A percentile compares a stretch with the other conserved stretches of the same genome.
phyloP scores from a whole-genome alignment of 2,797 vertebrate species.

The Typhlichthys eigenmanni region DNA sequence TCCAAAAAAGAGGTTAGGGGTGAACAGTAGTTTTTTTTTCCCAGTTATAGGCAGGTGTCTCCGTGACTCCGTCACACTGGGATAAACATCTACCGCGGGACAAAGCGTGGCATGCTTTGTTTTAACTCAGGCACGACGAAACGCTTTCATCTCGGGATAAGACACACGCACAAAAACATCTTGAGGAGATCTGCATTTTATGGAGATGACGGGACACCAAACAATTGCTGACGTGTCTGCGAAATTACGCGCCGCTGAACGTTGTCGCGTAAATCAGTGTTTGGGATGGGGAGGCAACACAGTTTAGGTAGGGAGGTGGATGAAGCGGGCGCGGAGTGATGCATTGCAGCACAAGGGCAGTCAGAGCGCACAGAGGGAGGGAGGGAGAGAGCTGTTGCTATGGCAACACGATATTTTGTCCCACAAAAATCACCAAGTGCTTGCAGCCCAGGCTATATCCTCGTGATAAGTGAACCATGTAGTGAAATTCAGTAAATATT shows the following conservation, averaged over 20 bases:
- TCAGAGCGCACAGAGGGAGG: constrained; percentile 31
- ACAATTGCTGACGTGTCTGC: constrained; percentile 8
- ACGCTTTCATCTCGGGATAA: constrained; percentile 1
- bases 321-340: constrained; percentile 49
- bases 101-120: no score
- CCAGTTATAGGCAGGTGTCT: constrained; percentile 2
- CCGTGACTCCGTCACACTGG: constrained; percentile 3
- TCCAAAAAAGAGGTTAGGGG: constrained; percentile 16
- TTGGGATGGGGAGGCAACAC: constrained; percentile 36
- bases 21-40: constrained; percentile 21
- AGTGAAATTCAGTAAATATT: no score
- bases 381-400: constrained; percentile 52
- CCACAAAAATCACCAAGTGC: constrained; percentile 36
- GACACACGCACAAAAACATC: neutral
- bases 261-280: constrained; percentile 38
- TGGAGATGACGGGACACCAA: neutral
- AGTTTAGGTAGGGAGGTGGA: constrained; percentile 26
- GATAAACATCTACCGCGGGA: neutral
- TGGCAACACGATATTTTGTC: constrained; percentile 48
- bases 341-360: constrained; percentile 57
- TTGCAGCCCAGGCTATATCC: neutral
- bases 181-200: neutral
- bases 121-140: no score
- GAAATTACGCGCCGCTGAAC: constrained; percentile 34
- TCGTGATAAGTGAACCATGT: no score